A percentile compares a stretch with the other conserved stretches of the same genome.
phyloP scores from a whole-genome alignment of 1,140 invertebrate species.

The Pachypeltis micranthus region DNA sequence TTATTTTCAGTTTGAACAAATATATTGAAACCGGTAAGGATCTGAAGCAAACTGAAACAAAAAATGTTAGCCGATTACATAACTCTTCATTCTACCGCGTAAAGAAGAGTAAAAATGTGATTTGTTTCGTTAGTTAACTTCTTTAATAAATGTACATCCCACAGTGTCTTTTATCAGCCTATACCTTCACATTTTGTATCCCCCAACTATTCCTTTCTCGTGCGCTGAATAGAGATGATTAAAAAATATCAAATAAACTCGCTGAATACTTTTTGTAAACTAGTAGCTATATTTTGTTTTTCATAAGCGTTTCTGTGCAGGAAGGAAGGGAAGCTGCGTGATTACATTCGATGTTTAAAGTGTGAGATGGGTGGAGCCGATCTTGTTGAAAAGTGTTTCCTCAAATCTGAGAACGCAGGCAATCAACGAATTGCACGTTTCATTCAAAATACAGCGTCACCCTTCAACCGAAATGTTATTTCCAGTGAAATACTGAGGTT shows the following conservation, averaged over 20 bases:
- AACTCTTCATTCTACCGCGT: no score
- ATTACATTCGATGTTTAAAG: neutral
- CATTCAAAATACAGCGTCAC: neutral
- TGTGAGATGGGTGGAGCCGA: neutral
- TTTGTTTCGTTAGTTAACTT: no score
- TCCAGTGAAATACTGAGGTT: slow-evolving; percentile 6
- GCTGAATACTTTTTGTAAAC: neutral
- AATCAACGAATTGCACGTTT: neutral
- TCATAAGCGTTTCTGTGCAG: neutral
- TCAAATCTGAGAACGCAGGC: neutral
- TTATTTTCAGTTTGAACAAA: no score
- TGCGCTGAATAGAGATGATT: neutral
- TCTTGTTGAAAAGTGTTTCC: neutral
- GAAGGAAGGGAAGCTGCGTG: neutral
- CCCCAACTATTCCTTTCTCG: no score
- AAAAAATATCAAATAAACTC: neutral
- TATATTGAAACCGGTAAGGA: no score
- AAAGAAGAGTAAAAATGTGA: no score
- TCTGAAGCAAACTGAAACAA: no score
- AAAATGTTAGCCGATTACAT: no score
- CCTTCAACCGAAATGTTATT: slow-evolving; percentile 3
- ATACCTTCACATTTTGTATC: no score
- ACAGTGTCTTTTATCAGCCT: no score
- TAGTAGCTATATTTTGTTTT: neutral
- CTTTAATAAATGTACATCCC: no score